These are phyloP conservation scores for Oryzaephilus surinamensis DNA, from an alignment of 1,140 invertebrate genomes.

Conservation along the genomic window DNA sequence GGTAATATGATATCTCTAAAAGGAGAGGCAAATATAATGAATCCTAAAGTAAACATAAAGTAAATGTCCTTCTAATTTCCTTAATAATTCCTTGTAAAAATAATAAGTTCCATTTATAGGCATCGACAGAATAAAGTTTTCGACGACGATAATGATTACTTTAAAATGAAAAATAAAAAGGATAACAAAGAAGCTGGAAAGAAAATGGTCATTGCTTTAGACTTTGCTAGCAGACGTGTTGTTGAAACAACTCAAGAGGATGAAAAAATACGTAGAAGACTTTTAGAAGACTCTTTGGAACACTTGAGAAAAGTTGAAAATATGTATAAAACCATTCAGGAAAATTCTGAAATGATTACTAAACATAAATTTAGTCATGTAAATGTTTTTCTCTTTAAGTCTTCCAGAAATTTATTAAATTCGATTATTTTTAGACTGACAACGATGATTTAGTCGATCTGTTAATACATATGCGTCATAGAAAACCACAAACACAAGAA, in stretches of 20 bases:
- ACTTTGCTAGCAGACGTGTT: conserved; percentile 64
- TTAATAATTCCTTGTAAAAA: neutral
- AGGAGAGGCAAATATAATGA: neutral
- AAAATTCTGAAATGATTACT: conserved; percentile 11
- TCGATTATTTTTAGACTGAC: conserved; percentile 14
- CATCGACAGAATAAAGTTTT: conserved; percentile 69
- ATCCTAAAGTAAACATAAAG: conserved; percentile 11
- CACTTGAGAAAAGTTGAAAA: conserved; percentile 26
- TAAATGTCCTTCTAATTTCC: conserved; percentile 6
- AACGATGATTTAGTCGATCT: conserved; percentile 25
- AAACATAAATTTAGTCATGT: neutral
- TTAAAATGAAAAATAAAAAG: conserved; percentile 57
- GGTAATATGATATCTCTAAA: too few species aligned
- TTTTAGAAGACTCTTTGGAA: conserved; percentile 22
- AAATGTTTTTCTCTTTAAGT: neutral
- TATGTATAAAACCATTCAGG: conserved; percentile 23
- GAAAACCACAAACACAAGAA: conserved; percentile 17
- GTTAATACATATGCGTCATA: conserved; percentile 27
- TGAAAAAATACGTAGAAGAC: conserved; percentile 17
- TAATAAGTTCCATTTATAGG: conserved; percentile 10
- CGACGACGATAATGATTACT: conserved; percentile 93
- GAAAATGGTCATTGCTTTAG: conserved; percentile 51
- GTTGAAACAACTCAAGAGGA: conserved; percentile 26
- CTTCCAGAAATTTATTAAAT: neutral
- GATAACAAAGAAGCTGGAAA: conserved; percentile 58